A percentile compares a stretch with the other conserved stretches of the same genome.
Evolutionary conservation across 1,140 invertebrate genomes (phyloP).

Genomic region (Belonocnema kinseyi): DNA sequence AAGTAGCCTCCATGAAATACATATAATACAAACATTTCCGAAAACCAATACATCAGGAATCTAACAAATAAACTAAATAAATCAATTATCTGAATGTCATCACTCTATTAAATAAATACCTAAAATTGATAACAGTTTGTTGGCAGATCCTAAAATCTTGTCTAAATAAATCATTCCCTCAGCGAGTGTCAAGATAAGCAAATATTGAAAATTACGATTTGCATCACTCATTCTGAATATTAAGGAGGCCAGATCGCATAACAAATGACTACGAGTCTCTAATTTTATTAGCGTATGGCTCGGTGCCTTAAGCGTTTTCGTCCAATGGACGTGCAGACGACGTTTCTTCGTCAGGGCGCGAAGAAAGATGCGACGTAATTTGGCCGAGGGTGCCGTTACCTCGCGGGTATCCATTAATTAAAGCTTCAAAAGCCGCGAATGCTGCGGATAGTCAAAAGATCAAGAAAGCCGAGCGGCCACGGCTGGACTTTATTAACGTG

Average conservation of each 20-base stretch:
- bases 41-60: too few species aligned
- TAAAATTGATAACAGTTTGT: background rate
- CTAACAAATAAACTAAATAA: too few species aligned
- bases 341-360: constrained; percentile 18
- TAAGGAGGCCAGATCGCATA: background rate
- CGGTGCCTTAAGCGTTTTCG: background rate
- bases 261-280: constrained; percentile 20
- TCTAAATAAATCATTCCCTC: constrained; percentile 9
- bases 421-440: constrained; percentile 21
- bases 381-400: constrained; percentile 4
- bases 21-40: too few species aligned
- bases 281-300: constrained; percentile 28
- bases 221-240: constrained; percentile 1
- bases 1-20: too few species aligned
- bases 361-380: constrained; percentile 29
- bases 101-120: background rate
- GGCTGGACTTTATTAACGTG: constrained; percentile 28
- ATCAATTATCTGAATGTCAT: too few species aligned
- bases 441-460: constrained; percentile 8
- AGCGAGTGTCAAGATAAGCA: background rate
- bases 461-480: background rate
- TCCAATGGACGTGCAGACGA: background rate
- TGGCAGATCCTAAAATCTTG: background rate
- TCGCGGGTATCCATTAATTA: constrained; percentile 26
- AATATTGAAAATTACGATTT: constrained; percentile 29